Conservation (phyloP, 1,140 invertebrate species). For the Trichonephila inaurata region DNA sequence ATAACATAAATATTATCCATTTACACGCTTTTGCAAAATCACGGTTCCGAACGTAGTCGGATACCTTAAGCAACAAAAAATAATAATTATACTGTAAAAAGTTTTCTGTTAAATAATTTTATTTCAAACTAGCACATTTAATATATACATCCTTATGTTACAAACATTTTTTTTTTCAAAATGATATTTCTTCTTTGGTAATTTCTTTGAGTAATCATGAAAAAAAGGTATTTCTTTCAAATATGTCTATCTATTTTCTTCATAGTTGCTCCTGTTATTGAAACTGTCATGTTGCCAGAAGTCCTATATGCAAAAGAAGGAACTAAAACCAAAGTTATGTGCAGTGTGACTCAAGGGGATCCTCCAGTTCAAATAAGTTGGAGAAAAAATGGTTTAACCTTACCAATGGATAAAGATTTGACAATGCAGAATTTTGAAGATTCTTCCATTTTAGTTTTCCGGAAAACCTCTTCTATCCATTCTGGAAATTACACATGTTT, state of each 20-base stretch:
- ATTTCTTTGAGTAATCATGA: too few species aligned
- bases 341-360: constrained; percentile 96
- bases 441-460: constrained; percentile 77
- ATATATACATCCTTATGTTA: too few species aligned
- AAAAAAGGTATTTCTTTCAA: too few species aligned
- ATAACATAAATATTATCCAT: too few species aligned
- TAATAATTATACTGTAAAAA: too few species aligned
- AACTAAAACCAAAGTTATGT: constrained; percentile 93
- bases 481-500: constrained; percentile 82
- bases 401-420: constrained; percentile 81
- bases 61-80: too few species aligned
- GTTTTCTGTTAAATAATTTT: too few species aligned
- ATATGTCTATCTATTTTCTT: background rate
- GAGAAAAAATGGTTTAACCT: constrained; percentile 90
- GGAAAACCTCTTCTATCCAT: constrained; percentile 80
- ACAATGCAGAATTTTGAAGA: constrained; percentile 80
- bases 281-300: constrained; percentile 85
- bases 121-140: too few species aligned
- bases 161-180: background rate
- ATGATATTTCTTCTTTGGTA: background rate
- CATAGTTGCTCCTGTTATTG: constrained; percentile 83
- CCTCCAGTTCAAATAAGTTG: constrained; percentile 93
- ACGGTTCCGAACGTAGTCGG: too few species aligned
- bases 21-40: too few species aligned
- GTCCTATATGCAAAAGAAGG: constrained; percentile 88